Percentiles rank a stretch among this genome's conserved stretches.
phyloP scores from a whole-genome alignment of 2,888 invertebrate species.

The Cheilosia impressa region DNA sequence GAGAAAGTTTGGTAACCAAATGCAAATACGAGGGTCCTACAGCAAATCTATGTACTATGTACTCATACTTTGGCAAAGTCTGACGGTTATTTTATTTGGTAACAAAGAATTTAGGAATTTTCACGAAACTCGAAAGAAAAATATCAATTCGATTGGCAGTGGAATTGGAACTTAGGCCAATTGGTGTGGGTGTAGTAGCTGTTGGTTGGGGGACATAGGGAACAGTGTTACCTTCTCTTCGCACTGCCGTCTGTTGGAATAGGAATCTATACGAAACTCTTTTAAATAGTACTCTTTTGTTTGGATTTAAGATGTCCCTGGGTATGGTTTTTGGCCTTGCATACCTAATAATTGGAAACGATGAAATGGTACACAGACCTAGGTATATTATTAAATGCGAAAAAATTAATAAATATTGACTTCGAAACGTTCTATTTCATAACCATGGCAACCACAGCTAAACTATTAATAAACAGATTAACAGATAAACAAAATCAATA shows the following conservation, averaged over 20 bases:
- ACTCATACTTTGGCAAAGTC: slow-evolving; percentile 13
- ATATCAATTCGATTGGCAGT: slow-evolving; percentile 32
- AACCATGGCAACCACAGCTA: background rate
- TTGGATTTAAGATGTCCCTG: too few species aligned
- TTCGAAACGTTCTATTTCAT: too few species aligned
- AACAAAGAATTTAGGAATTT: slow-evolving; percentile 52
- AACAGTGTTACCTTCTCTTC: slow-evolving; percentile 35
- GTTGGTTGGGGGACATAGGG: background rate
- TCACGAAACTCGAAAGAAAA: slow-evolving; percentile 29
- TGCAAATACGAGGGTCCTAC: slow-evolving; percentile 20
- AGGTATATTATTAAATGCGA: too few species aligned
- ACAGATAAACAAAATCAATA: background rate
- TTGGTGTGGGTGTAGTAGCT: slow-evolving; percentile 47
- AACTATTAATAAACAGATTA: background rate
- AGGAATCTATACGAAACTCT: too few species aligned
- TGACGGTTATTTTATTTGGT: slow-evolving; percentile 3
- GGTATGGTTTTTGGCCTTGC: background rate
- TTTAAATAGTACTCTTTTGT: too few species aligned
- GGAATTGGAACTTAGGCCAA: slow-evolving; percentile 11
- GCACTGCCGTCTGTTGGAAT: background rate
- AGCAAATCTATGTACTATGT: background rate
- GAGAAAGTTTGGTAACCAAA: slow-evolving; percentile 24
- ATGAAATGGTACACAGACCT: too few species aligned
- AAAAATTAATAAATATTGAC: background rate
- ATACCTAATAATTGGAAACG: background rate